Evolutionary conservation across 1,140 invertebrate species (phyloP), one percentile per base, ranked within the genome.

Genomic region (Solen grandis): DNA sequence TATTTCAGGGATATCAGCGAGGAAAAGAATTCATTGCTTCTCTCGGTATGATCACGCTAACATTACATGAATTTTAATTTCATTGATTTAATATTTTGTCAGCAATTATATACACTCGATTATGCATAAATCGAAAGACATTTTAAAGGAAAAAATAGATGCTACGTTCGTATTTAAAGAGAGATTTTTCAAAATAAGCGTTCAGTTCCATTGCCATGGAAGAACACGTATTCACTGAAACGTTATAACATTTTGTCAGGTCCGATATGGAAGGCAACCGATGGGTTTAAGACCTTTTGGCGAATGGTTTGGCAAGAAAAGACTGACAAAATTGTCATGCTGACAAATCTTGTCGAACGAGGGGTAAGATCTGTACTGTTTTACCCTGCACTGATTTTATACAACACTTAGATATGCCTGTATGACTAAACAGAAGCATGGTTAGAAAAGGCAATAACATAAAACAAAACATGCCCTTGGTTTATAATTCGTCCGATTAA

Each of bases 221-320:
- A 62, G 33, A 62, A 8, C 27, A 25, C 8, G 5, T 62, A 27
- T 29, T 29, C 29, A 8, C 4, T 16, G 16, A 29, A 5, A 8
- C 31, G 16, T 29, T 62, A 29, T 41, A 3, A 14, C 8, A n/a
- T n/a, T 54, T 1, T 54, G 19, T 5, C 19, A 69, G 41, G 41
- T 10, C 41, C 66, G 3, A 69, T 50, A 33, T 19, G 36, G 2
- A 27, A 10, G 25, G 50, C 38, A 33, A 54, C 29, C 5, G 27
- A 31, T 4, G 14, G 31, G 1, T 69, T 69, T 35, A 31, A 50
- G 31, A 27, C 50, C 2, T 90, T 92, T 62, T 92, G 91, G 91
- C 52, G 85, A 50, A 89, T 92, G 89, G 82, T 91, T 31, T 92
- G 91, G 91, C 86, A 92, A 65, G 86, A 91, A 63, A 68, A 86